Percentiles rank a stretch among this genome's conserved stretches.
These are phyloP conservation scores for Percopsis transmontana DNA, from an alignment of 2,113 vertebrate genomes.

Conservation along the genomic window DNA sequence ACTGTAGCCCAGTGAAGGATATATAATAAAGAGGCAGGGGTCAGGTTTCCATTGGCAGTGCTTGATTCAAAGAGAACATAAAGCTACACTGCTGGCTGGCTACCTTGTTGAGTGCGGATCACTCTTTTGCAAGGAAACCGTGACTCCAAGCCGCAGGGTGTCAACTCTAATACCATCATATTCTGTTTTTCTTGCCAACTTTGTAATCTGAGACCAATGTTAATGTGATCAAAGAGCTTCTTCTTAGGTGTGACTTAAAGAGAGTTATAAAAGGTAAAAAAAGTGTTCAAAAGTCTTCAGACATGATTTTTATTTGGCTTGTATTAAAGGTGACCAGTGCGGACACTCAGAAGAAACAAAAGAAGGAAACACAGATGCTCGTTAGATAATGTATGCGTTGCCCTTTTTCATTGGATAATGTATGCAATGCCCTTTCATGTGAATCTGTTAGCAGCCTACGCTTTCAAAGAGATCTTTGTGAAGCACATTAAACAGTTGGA, in stretches of 20 bases:
- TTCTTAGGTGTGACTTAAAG: too few relatives aligned
- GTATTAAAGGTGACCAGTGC: not conserved
- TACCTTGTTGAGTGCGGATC: not conserved
- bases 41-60: not conserved
- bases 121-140: not conserved
- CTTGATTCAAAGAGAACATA: not conserved
- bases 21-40: not conserved
- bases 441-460: slow-evolving; percentile 42
- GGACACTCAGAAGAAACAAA: not conserved
- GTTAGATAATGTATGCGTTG: slow-evolving; percentile 71
- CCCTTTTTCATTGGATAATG: slow-evolving; percentile 63
- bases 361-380: slow-evolving; percentile 52
- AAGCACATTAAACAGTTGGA: slow-evolving; percentile 63
- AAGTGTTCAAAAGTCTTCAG: too few relatives aligned
- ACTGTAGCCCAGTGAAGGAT: not conserved
- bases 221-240: too few relatives aligned
- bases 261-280: too few relatives aligned
- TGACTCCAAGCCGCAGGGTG: not conserved
- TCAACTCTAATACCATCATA: not conserved
- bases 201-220: not conserved
- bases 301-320: too few relatives aligned
- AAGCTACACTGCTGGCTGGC: not conserved
- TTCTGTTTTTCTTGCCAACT: not conserved
- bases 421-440: slow-evolving; percentile 72
- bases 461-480: slow-evolving; percentile 61